A percentile compares a stretch with the other conserved stretches of the same genome.
phyloP scores from a whole-genome alignment of 2,888 invertebrate species.

The Orthonychiurus folsomi region DNA sequence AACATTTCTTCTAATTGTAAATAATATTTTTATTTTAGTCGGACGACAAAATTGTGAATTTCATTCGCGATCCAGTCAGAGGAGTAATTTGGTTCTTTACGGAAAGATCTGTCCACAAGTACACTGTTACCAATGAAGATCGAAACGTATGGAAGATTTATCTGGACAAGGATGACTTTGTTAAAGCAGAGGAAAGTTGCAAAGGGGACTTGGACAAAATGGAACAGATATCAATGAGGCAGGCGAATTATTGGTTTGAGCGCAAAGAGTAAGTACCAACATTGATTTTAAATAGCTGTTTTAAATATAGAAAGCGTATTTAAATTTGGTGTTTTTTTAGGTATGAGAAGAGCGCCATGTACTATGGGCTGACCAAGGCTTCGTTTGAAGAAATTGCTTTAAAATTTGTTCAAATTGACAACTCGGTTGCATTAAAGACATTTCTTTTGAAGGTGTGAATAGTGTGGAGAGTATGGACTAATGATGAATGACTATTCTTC shows the following conservation, averaged over 20 bases:
- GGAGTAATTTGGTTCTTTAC: slow-evolving; percentile 77
- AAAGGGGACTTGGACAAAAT: slow-evolving; percentile 68
- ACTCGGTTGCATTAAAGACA: slow-evolving; percentile 76
- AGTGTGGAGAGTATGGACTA: slow-evolving; percentile 15
- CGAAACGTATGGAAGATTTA: slow-evolving; percentile 83
- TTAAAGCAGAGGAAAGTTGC: slow-evolving; percentile 75
- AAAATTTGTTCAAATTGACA: slow-evolving; percentile 72
- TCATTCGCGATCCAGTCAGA: slow-evolving; percentile 68
- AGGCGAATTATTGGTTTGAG: slow-evolving; percentile 76
- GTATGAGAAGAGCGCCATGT: slow-evolving; percentile 72
- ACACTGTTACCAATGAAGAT: slow-evolving; percentile 74
- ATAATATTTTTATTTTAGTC: slow-evolving; percentile 45
- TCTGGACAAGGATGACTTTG: slow-evolving; percentile 73
- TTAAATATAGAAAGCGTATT: neutral
- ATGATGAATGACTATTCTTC: neutral
- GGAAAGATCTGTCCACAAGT: slow-evolving; percentile 72
- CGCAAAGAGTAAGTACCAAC: slow-evolving; percentile 53
- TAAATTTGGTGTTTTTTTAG: slow-evolving; percentile 41
- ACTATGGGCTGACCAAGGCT: slow-evolving; percentile 80
- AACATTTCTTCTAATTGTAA: slow-evolving; percentile 14
- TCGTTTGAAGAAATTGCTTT: slow-evolving; percentile 91
- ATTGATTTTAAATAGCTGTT: neutral
- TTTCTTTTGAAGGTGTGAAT: slow-evolving; percentile 66
- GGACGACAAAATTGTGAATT: slow-evolving; percentile 67
- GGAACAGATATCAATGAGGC: slow-evolving; percentile 74